These are phyloP conservation scores for Temnothorax nylanderi DNA, from an alignment of 1,140 invertebrate species.

Conservation along the genomic window DNA sequence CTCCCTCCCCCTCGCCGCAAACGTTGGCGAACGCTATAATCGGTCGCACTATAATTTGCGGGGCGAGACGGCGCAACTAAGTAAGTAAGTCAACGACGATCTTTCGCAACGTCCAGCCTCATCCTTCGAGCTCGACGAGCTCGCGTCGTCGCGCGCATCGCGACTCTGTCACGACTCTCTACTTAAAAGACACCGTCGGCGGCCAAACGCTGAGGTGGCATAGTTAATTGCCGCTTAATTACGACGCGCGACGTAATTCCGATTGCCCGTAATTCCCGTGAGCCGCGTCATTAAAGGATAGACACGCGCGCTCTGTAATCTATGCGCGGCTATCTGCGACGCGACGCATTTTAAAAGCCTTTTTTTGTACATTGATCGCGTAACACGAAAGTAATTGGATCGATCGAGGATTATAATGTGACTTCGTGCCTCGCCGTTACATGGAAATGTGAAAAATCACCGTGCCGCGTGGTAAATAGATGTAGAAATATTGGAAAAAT, in stretches of 20 bases:
- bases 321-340: neutral
- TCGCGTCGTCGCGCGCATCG: neutral
- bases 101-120: constrained; percentile 24
- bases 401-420: neutral
- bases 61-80: constrained; percentile 15
- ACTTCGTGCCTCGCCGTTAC: neutral
- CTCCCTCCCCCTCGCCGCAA: too few species aligned
- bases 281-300: neutral
- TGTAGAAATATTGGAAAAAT: neutral
- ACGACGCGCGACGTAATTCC: neutral
- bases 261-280: neutral
- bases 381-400: neutral
- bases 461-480: neutral
- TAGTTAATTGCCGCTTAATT: constrained; percentile 38
- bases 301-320: neutral
- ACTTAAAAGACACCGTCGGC: neutral
- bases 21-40: constrained; percentile 21
- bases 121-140: neutral
- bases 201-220: constrained; percentile 10
- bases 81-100: constrained; percentile 8
- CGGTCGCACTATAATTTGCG: constrained; percentile 25
- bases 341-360: neutral
- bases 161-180: neutral
- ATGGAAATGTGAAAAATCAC: neutral
- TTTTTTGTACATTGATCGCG: neutral